Percentiles rank a stretch among this genome's conserved stretches.
These are phyloP conservation scores for Hipposideros armiger DNA, from an alignment of 2,113 vertebrate species.

Conservation along the genomic window DNA sequence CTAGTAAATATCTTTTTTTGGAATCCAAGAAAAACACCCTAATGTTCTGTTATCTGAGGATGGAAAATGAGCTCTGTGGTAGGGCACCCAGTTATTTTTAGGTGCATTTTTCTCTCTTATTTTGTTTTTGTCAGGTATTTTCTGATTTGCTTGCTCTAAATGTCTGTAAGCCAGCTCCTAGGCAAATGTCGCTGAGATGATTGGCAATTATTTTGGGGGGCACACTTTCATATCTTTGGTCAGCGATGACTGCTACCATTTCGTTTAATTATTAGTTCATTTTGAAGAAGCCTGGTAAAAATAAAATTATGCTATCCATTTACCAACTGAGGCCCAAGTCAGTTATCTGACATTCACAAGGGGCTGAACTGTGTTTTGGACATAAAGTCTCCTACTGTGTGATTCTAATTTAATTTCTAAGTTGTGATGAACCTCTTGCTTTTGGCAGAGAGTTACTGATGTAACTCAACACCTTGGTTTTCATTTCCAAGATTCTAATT, in stretches of 20 bases:
- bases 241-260: not conserved
- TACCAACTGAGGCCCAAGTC: not conserved
- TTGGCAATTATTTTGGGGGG: not conserved
- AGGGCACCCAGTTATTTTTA: not conserved
- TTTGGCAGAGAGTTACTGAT: conserved; percentile 45
- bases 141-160: not conserved
- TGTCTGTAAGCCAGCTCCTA: not conserved
- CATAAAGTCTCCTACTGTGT: not conserved
- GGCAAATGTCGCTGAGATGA: not conserved
- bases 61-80: not conserved
- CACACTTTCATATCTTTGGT: not conserved
- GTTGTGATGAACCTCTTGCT: not conserved
- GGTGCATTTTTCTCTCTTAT: not conserved
- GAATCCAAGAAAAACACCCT: not conserved
- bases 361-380: not conserved
- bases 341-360: not conserved
- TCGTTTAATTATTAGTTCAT: not conserved
- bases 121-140: not conserved
- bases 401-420: conserved; percentile 47
- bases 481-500: conserved; percentile 51
- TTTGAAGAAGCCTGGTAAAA: not conserved
- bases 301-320: not conserved
- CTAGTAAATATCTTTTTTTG: not conserved
- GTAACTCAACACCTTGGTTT: conserved; percentile 47
- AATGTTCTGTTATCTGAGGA: not conserved